Percentiles rank a stretch among this genome's conserved stretches.
These are phyloP conservation scores for Cheilinus undulatus DNA, from an alignment of 2,113 vertebrate species.

Conservation along the genomic window DNA sequence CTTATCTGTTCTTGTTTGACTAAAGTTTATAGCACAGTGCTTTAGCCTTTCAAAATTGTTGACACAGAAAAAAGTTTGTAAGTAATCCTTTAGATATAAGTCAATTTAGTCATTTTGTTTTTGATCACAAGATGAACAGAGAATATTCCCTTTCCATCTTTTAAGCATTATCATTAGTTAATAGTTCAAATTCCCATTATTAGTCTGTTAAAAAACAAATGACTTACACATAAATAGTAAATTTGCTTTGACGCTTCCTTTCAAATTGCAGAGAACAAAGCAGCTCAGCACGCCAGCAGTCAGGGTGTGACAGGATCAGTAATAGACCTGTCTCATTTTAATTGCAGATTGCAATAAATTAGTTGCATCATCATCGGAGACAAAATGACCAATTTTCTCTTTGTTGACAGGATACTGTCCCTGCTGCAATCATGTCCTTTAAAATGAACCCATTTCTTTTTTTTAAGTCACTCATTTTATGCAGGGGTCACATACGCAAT, in stretches of 20 bases:
- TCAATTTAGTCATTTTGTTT: neutral
- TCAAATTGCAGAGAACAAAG: constrained; percentile 29
- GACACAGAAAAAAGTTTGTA: too few relatives aligned
- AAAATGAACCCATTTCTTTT: constrained; percentile 42
- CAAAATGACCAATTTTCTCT: constrained; percentile 71
- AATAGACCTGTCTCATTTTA: constrained; percentile 66
- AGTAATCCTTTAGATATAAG: neutral
- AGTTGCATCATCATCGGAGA: constrained; percentile 48
- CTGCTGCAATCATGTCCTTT: constrained; percentile 59
- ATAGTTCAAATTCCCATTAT: neutral
- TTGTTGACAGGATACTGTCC: constrained; percentile 55
- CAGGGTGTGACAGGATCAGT: constrained; percentile 27
- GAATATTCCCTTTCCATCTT: neutral
- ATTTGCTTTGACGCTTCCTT: constrained; percentile 21
- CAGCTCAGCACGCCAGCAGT: neutral
- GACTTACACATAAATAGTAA: constrained; percentile 20
- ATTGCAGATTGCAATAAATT: constrained; percentile 64
- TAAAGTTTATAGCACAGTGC: too few relatives aligned
- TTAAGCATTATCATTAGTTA: neutral
- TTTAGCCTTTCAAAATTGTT: neutral
- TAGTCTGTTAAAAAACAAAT: constrained; percentile 13
- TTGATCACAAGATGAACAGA: neutral
- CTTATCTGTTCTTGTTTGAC: too few relatives aligned
- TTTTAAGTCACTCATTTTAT: constrained; percentile 35
- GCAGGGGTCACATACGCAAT: constrained; percentile 42